phyloP scores from a whole-genome alignment of 1,140 invertebrate species.

The Trinorchestia longiramus region DNA sequence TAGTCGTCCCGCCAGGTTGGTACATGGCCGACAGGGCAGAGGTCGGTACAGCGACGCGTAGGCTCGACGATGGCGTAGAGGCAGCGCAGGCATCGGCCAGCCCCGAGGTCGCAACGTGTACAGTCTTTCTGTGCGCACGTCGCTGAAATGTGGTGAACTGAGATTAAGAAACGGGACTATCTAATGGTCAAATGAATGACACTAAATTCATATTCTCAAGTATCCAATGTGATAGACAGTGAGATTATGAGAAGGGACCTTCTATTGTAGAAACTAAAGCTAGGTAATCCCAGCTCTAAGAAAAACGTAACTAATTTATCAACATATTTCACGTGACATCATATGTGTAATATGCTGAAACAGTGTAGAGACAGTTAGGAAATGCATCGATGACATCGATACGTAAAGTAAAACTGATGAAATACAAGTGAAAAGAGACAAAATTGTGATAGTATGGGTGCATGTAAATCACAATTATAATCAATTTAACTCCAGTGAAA shows the following conservation, averaged over 20 bases:
- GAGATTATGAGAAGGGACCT: no score
- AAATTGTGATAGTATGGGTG: no score
- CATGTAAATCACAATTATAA: no score
- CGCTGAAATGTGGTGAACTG: not conserved
- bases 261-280: no score
- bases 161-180: not conserved
- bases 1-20: not conserved
- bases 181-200: no score
- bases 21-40: not conserved
- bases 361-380: not conserved
- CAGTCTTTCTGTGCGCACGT: constrained; percentile 23
- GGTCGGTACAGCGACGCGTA: not conserved
- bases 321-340: not conserved
- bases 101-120: not conserved
- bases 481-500: no score
- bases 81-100: constrained; percentile 45
- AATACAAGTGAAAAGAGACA: not conserved
- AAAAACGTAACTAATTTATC: not conserved
- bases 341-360: no score
- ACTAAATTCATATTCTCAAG: no score
- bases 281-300: not conserved
- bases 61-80: constrained; percentile 9
- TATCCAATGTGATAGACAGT: no score
- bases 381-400: not conserved
- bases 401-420: not conserved